phyloP scores from a whole-genome alignment of 1,140 invertebrate genomes.

The Oedothorax gibbosus region DNA sequence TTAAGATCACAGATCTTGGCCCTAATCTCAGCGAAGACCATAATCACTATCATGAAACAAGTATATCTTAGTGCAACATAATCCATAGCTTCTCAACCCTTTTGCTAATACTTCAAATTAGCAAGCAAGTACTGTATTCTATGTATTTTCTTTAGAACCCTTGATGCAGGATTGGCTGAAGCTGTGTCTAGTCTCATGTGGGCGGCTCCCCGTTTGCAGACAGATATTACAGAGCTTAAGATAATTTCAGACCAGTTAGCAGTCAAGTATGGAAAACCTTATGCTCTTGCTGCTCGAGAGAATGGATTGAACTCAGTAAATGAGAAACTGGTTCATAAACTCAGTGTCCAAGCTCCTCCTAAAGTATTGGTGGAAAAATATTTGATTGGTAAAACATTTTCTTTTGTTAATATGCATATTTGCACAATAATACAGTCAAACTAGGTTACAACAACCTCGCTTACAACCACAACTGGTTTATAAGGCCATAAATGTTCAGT shows the following conservation, averaged over 20 bases:
- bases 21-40: no score
- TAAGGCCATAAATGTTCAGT: no score
- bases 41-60: no score
- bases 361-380: constrained; percentile 97
- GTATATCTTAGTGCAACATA: no score
- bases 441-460: no score
- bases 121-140: no score
- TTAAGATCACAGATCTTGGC: no score
- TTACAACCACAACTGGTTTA: no score
- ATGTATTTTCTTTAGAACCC: constrained; percentile 75
- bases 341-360: constrained; percentile 95
- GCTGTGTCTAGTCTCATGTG: constrained; percentile 96
- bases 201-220: constrained; percentile 85
- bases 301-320: constrained; percentile 86
- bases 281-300: constrained; percentile 85
- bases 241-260: constrained; percentile 90
- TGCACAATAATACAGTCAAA: no score
- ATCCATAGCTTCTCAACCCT: no score
- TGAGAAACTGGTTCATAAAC: constrained; percentile 95
- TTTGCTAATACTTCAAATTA: no score
- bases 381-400: constrained; percentile 73
- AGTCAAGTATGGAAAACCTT: constrained; percentile 94
- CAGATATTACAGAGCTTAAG: constrained; percentile 80
- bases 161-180: constrained; percentile 95
- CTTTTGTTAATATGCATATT: no score